These are phyloP conservation scores for Micrastur ruficollis DNA, from an alignment of 2,797 vertebrate genomes.

Conservation along the genomic window DNA sequence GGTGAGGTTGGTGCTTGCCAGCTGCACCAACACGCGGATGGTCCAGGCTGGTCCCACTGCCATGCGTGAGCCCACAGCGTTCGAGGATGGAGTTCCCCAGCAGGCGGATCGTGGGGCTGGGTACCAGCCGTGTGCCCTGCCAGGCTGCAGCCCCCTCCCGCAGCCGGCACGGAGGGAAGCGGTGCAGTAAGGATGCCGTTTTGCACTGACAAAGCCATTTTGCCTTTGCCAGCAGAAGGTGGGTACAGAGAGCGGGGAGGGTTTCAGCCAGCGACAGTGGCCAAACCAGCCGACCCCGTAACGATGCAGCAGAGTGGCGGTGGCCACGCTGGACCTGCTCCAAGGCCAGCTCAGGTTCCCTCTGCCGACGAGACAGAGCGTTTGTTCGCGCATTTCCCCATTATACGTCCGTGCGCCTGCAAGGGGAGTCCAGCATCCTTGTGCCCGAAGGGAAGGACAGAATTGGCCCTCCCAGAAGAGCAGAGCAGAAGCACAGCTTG, in stretches of 20 bases:
- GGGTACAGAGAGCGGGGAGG: not conserved
- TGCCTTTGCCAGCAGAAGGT: not conserved
- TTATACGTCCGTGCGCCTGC: rapidly evolving
- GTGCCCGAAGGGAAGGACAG: not conserved
- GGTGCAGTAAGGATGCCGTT: not conserved
- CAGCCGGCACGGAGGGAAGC: rapidly evolving
- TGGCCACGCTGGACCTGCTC: not conserved
- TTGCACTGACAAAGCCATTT: not conserved
- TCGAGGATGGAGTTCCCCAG: not conserved
- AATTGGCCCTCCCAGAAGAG: not conserved
- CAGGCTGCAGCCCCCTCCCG: not conserved
- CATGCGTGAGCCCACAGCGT: rapidly evolving
- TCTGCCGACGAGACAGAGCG: not conserved
- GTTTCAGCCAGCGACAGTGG: not conserved
- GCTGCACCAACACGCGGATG: rapidly evolving
- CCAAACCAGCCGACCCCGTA: not conserved
- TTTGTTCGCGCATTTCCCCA: not conserved
- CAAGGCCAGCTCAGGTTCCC: not conserved
- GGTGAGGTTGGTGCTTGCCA: not conserved
- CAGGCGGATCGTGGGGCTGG: not conserved
- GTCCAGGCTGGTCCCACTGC: not conserved
- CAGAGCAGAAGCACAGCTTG: not conserved
- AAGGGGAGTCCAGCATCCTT: not conserved
- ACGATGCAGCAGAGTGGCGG: not conserved
- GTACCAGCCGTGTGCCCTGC: not conserved